Conservation (phyloP, 2,888 invertebrate genomes). For the Xiphydria camelus region DNA sequence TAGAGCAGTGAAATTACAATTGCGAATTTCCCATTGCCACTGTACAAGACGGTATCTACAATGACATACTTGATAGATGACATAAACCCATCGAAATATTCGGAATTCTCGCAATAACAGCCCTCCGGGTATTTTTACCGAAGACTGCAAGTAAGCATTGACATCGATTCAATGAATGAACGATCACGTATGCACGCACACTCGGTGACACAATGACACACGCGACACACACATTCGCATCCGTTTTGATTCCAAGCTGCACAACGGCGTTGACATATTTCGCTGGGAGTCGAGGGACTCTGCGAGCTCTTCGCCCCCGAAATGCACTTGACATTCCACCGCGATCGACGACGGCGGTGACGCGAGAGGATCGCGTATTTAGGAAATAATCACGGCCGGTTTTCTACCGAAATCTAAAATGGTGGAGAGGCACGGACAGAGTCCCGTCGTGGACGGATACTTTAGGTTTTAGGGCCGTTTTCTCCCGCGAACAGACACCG, state of each 20-base stretch:
- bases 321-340: too few relatives aligned
- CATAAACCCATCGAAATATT: slow-evolving; percentile 10
- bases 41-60: too few relatives aligned
- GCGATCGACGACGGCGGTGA: slow-evolving; percentile 58
- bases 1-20: too few relatives aligned
- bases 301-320: too few relatives aligned
- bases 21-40: too few relatives aligned
- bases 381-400: slow-evolving; percentile 29
- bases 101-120: slow-evolving; percentile 16
- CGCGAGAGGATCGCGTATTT: slow-evolving; percentile 60
- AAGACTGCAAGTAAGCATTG: slow-evolving; percentile 38
- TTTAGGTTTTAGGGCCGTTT: not conserved
- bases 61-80: too few relatives aligned
- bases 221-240: slow-evolving; percentile 53
- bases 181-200: slow-evolving; percentile 24
- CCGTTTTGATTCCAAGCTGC: too few relatives aligned
- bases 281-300: too few relatives aligned
- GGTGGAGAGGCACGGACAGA: slow-evolving; percentile 5
- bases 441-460: not conserved
- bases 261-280: too few relatives aligned
- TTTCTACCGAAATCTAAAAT: slow-evolving; percentile 9
- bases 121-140: too few relatives aligned
- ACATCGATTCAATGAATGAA: slow-evolving; percentile 50
- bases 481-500: not conserved
- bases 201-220: slow-evolving; percentile 41